Conservation (phyloP, 2,113 vertebrate species). For the Danionella cerebrum region DNA sequence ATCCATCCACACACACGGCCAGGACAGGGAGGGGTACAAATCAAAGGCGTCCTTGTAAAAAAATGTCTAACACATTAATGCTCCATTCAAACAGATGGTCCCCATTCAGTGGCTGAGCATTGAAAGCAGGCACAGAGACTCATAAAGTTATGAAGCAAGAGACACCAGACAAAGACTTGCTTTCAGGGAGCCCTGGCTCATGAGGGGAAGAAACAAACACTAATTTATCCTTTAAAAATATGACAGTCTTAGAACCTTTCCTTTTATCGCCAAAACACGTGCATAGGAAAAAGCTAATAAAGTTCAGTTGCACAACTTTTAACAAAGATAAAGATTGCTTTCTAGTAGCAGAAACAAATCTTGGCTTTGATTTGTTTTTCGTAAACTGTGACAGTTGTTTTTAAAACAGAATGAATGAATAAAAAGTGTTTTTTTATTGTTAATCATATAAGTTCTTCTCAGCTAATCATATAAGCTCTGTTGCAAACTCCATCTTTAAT, state of each 20-base stretch:
- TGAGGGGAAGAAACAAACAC: slow-evolving; percentile 15
- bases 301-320: not conserved
- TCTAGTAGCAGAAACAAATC: too few species aligned
- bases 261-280: slow-evolving; percentile 7
- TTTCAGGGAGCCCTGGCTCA: slow-evolving; percentile 17
- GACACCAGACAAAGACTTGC: slow-evolving; percentile 15
- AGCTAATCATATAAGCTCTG: too few species aligned
- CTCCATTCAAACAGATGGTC: slow-evolving; percentile 35
- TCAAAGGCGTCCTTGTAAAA: slow-evolving; percentile 30
- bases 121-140: slow-evolving; percentile 26
- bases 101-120: slow-evolving; percentile 23
- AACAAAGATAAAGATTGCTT: too few species aligned
- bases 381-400: too few species aligned
- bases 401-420: too few species aligned
- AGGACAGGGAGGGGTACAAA: slow-evolving; percentile 16
- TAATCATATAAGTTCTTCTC: too few species aligned
- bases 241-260: not conserved
- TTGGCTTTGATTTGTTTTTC: too few species aligned
- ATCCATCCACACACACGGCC: slow-evolving; percentile 18
- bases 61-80: slow-evolving; percentile 33
- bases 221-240: slow-evolving; percentile 6
- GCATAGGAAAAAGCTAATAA: slow-evolving; percentile 5
- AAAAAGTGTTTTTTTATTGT: too few species aligned
- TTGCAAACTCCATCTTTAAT: too few species aligned
- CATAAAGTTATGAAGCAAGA: slow-evolving; percentile 23